These are phyloP conservation scores for Rotaria sp. DNA, from an alignment of 2,888 invertebrate genomes.

Conservation along the genomic window DNA sequence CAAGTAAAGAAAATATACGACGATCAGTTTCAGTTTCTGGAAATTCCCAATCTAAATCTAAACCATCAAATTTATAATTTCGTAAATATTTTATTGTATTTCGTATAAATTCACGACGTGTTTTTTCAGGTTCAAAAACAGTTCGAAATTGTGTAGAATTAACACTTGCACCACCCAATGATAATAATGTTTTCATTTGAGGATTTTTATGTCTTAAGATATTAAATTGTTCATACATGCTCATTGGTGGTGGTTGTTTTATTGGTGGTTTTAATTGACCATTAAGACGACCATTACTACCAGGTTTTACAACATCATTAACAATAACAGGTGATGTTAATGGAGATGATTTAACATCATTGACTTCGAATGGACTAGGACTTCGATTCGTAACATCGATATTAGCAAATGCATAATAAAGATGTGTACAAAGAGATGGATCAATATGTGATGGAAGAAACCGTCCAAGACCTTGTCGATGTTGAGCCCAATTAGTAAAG, in stretches of 20 bases:
- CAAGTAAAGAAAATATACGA: slow-evolving; percentile 32
- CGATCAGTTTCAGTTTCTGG: slow-evolving; percentile 37
- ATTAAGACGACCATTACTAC: neutral
- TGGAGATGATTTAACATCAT: slow-evolving; percentile 25
- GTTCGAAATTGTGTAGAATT: slow-evolving; percentile 35
- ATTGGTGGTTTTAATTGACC: neutral
- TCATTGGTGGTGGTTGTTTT: neutral
- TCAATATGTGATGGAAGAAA: slow-evolving; percentile 71
- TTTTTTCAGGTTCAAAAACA: slow-evolving; percentile 26
- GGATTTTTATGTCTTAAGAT: slow-evolving; percentile 39
- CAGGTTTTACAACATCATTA: neutral
- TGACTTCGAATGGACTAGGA: slow-evolving; percentile 29
- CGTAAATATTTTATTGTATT: slow-evolving; percentile 38
- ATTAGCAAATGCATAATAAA: slow-evolving; percentile 74
- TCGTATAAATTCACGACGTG: slow-evolving; percentile 36
- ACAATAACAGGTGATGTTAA: neutral
- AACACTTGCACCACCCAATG: slow-evolving; percentile 39
- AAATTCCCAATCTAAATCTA: slow-evolving; percentile 42
- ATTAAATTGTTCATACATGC: slow-evolving; percentile 38
- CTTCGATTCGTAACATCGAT: slow-evolving; percentile 60
- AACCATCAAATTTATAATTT: slow-evolving; percentile 39
- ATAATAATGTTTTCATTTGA: slow-evolving; percentile 38
- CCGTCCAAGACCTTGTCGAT: slow-evolving; percentile 68
- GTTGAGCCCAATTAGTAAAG: slow-evolving; percentile 79
- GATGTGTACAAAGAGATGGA: slow-evolving; percentile 69